phyloP scores from a whole-genome alignment of 2,797 vertebrate species.

The Capromys pilorides region DNA sequence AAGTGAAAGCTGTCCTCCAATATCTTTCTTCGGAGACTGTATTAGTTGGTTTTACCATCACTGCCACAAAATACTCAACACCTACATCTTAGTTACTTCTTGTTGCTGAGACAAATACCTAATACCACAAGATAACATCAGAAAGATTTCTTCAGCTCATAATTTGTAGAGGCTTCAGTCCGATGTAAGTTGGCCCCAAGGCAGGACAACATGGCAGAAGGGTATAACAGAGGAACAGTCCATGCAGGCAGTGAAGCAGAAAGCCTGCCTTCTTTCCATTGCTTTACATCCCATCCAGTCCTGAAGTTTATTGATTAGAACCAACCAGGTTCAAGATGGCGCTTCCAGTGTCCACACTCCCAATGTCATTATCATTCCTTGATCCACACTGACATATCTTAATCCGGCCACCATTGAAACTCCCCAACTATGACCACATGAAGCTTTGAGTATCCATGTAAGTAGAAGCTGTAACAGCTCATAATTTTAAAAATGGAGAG shows the following conservation, averaged over 20 bases:
- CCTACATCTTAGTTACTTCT: neutral
- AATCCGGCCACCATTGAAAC: neutral
- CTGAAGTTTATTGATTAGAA: neutral
- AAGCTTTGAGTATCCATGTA: neutral
- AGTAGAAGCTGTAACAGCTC: neutral
- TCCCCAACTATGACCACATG: too few relatives aligned
- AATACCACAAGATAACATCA: neutral
- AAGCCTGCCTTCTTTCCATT: neutral
- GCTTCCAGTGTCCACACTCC: neutral
- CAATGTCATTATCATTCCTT: neutral
- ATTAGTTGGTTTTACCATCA: neutral
- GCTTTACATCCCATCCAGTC: neutral
- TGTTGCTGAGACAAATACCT: neutral
- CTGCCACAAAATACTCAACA: neutral
- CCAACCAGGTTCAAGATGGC: neutral
- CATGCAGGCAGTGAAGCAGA: neutral
- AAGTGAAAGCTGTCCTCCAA: neutral
- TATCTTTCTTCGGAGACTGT: neutral
- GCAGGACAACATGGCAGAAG: neutral
- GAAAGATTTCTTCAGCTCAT: neutral
- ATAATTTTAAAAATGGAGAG: neutral
- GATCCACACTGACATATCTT: neutral
- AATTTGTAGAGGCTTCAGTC: neutral
- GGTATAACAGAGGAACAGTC: neutral
- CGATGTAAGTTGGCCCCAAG: neutral